Evolutionary conservation across 2,797 vertebrate species (phyloP).

Genomic region (Crocodylus rhombifer): DNA sequence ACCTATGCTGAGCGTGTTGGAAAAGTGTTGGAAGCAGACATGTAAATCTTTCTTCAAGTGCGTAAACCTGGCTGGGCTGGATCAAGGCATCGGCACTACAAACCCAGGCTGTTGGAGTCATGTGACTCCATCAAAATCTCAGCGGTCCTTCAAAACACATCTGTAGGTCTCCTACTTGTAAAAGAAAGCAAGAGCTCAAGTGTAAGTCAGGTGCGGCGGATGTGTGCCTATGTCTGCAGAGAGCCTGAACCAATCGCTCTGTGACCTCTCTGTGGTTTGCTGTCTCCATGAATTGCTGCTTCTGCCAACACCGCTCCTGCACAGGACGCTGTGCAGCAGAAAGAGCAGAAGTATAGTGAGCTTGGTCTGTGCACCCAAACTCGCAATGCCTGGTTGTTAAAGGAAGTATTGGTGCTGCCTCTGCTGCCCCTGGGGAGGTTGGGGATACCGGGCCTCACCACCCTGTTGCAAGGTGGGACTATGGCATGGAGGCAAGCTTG

Average conservation of each 20-base stretch:
- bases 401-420: neutral
- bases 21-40: neutral
- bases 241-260: neutral
- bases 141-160: neutral
- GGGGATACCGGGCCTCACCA: too few relatives aligned
- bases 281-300: neutral
- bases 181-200: neutral
- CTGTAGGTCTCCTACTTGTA: neutral
- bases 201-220: neutral
- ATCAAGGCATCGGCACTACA: neutral
- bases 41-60: neutral
- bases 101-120: neutral
- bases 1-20: neutral
- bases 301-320: neutral
- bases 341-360: neutral
- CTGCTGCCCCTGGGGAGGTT: neutral
- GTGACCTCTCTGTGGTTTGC: neutral
- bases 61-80: neutral
- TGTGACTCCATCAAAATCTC: neutral
- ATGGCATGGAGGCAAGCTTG: neutral
- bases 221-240: neutral
- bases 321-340: neutral
- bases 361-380: neutral
- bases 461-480: too few relatives aligned
- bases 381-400: neutral